Evolutionary conservation across 2,888 invertebrate genomes (phyloP).

Genomic region (Habroteleia sp.): DNA sequence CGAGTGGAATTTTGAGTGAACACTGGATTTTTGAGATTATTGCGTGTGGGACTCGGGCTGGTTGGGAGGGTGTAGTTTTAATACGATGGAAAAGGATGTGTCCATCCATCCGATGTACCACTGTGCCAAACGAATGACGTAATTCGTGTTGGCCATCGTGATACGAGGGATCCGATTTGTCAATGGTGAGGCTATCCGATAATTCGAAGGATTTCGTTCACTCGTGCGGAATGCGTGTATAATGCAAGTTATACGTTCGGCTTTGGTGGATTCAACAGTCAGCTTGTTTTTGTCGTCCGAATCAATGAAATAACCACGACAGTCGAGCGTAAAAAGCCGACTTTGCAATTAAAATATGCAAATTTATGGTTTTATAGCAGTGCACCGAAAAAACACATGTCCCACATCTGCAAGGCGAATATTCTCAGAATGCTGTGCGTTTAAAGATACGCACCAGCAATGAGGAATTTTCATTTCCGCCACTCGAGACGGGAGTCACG

Average conservation of each 20-base stretch:
- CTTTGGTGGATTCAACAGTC: conserved; percentile 3
- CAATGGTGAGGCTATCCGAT: conserved; percentile 26
- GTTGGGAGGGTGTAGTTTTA: conserved; percentile 44
- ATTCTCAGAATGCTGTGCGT: conserved; percentile 49
- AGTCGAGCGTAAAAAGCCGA: conserved; percentile 4
- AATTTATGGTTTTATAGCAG: conserved; percentile 5
- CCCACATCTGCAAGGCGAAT: conserved; percentile 62
- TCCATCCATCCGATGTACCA: conserved; percentile 30
- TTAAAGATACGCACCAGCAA: conserved; percentile 56
- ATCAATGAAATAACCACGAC: not conserved
- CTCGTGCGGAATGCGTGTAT: conserved; percentile 30
- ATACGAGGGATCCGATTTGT: conserved; percentile 16
- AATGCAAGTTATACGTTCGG: conserved; percentile 27
- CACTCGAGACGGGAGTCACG: conserved; percentile 13
- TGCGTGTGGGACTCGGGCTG: conserved; percentile 19
- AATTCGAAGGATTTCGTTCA: conserved; percentile 27
- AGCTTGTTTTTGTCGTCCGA: conserved; percentile 4
- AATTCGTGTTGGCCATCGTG: conserved; percentile 7
- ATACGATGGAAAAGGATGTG: conserved; percentile 25
- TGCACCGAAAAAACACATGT: conserved; percentile 54
- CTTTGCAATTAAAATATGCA: conserved; percentile 12
- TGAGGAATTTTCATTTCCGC: conserved; percentile 61
- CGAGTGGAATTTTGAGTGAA: conserved; percentile 7
- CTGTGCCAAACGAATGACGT: conserved; percentile 29
- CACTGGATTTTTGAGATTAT: conserved; percentile 25